These are phyloP conservation scores for Sylvia atricapilla DNA, from an alignment of 2,113 vertebrate species.

Conservation along the genomic window DNA sequence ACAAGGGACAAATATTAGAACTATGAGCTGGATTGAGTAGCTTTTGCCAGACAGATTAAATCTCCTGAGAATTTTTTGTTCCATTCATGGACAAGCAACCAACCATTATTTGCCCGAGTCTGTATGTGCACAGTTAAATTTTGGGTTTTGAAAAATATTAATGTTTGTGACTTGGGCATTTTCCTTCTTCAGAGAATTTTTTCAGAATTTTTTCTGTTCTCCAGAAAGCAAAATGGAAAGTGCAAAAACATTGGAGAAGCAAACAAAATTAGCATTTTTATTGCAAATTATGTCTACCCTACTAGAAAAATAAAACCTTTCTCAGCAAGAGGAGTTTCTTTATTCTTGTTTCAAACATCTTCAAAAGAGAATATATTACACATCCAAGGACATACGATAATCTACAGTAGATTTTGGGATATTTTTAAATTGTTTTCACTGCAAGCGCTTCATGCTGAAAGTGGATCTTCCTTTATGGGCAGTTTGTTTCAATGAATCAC, in stretches of 20 bases:
- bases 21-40: neutral
- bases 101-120: neutral
- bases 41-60: neutral
- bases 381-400: neutral
- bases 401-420: neutral
- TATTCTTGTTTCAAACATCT: neutral
- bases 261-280: neutral
- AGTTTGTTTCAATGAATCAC: neutral
- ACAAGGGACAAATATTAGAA: constrained; percentile 33
- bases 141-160: neutral
- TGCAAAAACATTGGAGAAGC: neutral
- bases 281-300: neutral
- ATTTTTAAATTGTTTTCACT: neutral
- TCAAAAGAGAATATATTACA: neutral
- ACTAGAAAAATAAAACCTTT: neutral
- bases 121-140: neutral
- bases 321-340: neutral
- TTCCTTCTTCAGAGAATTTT: neutral
- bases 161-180: neutral
- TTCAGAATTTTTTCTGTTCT: neutral
- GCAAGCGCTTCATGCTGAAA: neutral
- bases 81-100: neutral
- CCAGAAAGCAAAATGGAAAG: neutral
- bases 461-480: neutral
- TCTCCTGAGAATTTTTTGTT: neutral